A percentile compares a stretch with the other conserved stretches of the same genome.
phyloP scores from a whole-genome alignment of 2,888 invertebrate species.

The Uloborus plumipes region DNA sequence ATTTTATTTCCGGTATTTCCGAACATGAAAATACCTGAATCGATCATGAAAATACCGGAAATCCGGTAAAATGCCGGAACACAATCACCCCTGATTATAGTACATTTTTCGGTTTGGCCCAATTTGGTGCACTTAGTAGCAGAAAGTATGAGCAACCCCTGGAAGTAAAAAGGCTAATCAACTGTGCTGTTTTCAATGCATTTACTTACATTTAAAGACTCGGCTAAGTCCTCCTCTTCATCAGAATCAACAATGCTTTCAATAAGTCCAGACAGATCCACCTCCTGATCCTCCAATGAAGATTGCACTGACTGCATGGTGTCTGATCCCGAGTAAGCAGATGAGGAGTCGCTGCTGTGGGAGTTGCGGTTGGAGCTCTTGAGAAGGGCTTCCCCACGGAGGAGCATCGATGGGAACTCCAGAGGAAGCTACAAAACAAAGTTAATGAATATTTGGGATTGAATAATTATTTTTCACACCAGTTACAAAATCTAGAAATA shows the following conservation, averaged over 20 bases:
- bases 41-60: too few relatives aligned
- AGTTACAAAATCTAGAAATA: too few relatives aligned
- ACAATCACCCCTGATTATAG: too few relatives aligned
- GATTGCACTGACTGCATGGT: constrained; percentile 92
- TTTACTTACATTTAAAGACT: constrained; percentile 71
- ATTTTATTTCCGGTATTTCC: too few relatives aligned
- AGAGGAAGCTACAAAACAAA: constrained; percentile 49
- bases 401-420: constrained; percentile 63
- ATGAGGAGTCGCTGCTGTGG: constrained; percentile 93
- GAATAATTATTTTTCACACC: too few relatives aligned
- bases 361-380: constrained; percentile 84
- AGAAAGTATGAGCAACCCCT: too few relatives aligned
- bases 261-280: constrained; percentile 91
- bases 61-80: too few relatives aligned
- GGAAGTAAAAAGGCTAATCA: neutral
- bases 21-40: too few relatives aligned
- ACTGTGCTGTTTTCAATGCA: neutral
- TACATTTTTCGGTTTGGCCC: too few relatives aligned
- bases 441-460: too few relatives aligned
- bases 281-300: constrained; percentile 78
- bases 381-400: constrained; percentile 77
- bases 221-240: constrained; percentile 92
- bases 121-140: too few relatives aligned
- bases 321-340: constrained; percentile 96
- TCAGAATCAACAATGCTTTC: constrained; percentile 97